phyloP scores from a whole-genome alignment of 2,113 vertebrate genomes.

The Sorex fumeus region DNA sequence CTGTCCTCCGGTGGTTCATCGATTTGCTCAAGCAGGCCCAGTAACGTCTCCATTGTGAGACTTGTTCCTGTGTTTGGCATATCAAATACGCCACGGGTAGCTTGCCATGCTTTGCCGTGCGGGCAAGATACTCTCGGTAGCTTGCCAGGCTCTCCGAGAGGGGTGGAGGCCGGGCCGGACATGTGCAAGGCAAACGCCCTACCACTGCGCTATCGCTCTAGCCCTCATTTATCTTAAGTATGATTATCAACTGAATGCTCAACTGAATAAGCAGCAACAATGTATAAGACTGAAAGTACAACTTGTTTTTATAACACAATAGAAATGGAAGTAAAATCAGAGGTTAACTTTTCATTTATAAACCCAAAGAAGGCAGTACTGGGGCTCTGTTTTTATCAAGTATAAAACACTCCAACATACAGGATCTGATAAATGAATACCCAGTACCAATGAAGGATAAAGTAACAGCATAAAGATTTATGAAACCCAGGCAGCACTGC shows the following conservation, averaged over 20 bases:
- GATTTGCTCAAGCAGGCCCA: too few species aligned
- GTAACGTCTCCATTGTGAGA: too few species aligned
- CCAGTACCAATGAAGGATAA: neutral
- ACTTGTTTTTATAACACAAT: neutral
- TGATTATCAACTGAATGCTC: slow-evolving; percentile 34
- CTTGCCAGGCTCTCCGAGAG: too few species aligned
- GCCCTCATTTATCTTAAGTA: slow-evolving; percentile 54
- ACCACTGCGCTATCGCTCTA: too few species aligned
- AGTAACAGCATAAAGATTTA: slow-evolving; percentile 40
- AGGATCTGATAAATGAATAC: slow-evolving; percentile 5
- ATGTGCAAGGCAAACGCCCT: too few species aligned
- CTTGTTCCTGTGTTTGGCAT: too few species aligned
- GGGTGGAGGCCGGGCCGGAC: too few species aligned
- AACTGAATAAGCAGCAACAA: slow-evolving; percentile 37
- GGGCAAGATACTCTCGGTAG: too few species aligned
- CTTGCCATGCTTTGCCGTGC: too few species aligned
- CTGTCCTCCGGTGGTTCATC: too few species aligned
- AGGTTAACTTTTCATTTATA: slow-evolving; percentile 66
- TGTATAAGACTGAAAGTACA: neutral
- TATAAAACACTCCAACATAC: slow-evolving; percentile 25
- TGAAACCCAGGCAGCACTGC: neutral
- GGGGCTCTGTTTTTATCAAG: neutral
- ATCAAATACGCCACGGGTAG: too few species aligned
- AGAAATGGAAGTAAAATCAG: slow-evolving; percentile 42
- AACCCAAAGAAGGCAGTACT: slow-evolving; percentile 12